A percentile compares a stretch with the other conserved stretches of the same genome.
These are phyloP conservation scores for Sciurus vulgaris DNA, from an alignment of 2,797 vertebrate genomes.

Conservation along the genomic window DNA sequence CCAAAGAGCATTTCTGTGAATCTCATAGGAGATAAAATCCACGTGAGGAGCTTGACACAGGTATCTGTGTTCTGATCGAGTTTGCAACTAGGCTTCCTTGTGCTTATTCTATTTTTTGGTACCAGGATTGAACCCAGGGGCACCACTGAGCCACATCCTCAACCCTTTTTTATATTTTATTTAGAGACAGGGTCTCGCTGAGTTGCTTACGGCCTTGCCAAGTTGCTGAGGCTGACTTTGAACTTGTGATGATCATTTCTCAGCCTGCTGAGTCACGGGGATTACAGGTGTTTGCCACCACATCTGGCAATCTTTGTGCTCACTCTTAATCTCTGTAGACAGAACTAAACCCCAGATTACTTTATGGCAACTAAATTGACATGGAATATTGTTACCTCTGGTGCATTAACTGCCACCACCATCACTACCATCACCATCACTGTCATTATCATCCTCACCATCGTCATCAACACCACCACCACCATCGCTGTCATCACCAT, in stretches of 20 bases:
- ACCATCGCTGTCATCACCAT: fast-evolving
- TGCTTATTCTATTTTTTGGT: too few species aligned
- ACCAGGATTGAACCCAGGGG: too few species aligned
- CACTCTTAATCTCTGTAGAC: neutral
- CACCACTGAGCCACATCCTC: too few species aligned
- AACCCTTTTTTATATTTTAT: too few species aligned
- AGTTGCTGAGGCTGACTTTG: too few species aligned
- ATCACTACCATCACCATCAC: fast-evolving
- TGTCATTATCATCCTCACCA: fast-evolving
- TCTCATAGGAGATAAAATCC: slow-evolving; percentile 28
- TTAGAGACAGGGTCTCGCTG: too few species aligned
- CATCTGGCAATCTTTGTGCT: neutral
- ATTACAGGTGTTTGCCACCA: too few species aligned
- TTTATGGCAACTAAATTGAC: neutral
- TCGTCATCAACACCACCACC: too few species aligned
- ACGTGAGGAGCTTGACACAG: neutral
- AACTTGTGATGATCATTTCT: too few species aligned
- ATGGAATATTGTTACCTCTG: neutral
- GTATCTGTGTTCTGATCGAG: neutral
- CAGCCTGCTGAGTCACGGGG: too few species aligned
- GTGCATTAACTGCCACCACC: too few species aligned
- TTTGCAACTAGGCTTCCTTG: neutral
- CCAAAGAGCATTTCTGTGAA: neutral
- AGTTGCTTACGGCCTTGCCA: too few species aligned
- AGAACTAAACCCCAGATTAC: neutral